These are phyloP conservation scores for Brevimyrus niger DNA, from an alignment of 2,113 vertebrate genomes.

Conservation along the genomic window DNA sequence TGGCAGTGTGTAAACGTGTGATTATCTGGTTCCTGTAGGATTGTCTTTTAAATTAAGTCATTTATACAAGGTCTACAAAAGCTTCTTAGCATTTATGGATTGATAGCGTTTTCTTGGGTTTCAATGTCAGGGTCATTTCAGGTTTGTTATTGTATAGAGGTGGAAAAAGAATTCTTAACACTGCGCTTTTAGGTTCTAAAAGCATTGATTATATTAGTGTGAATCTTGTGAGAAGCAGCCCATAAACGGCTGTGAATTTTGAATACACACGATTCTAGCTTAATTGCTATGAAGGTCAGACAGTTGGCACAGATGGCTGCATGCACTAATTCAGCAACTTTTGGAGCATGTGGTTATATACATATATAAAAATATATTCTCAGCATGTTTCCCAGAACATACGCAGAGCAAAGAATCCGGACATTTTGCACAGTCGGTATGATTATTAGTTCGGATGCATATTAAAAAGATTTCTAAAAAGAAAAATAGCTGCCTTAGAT, in stretches of 20 bases:
- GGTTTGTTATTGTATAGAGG: background rate
- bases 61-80: background rate
- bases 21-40: background rate
- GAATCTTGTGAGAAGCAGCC: background rate
- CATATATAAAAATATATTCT: background rate
- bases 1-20: background rate
- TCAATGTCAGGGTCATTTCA: background rate
- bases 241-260: background rate
- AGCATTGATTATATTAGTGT: background rate
- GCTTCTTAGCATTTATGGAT: background rate
- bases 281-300: slow-evolving; percentile 53
- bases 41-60: background rate
- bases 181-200: background rate
- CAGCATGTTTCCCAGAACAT: background rate
- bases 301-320: slow-evolving; percentile 52
- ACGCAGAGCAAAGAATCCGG: background rate
- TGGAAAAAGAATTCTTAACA: background rate
- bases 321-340: slow-evolving; percentile 60
- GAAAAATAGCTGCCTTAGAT: background rate
- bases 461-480: background rate
- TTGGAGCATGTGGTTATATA: slow-evolving; percentile 39
- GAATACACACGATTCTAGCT: slow-evolving; percentile 22
- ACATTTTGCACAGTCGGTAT: background rate
- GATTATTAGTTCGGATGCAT: background rate
- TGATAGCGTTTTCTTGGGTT: background rate